Conservation (phyloP, 2,888 invertebrate genomes). For the Nephrotoma appendiculata region DNA sequence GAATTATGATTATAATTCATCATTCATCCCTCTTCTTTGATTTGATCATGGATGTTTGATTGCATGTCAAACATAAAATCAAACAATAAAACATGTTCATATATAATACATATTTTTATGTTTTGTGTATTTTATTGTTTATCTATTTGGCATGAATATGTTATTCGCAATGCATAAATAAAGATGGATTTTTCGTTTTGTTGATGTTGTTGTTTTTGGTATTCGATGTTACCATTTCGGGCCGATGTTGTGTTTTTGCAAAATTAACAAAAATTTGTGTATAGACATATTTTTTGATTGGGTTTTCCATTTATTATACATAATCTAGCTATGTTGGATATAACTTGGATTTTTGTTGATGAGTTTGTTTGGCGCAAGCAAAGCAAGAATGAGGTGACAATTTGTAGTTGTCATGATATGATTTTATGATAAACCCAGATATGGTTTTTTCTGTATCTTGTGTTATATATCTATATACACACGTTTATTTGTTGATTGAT, state of each 20-base stretch:
- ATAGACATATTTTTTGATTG: background rate
- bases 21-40: slow-evolving; percentile 2
- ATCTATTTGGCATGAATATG: background rate
- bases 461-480: background rate
- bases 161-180: background rate
- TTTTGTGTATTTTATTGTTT: background rate
- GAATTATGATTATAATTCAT: slow-evolving; percentile 2
- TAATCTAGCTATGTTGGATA: background rate
- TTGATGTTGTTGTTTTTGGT: background rate
- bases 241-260: background rate
- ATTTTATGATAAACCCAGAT: background rate
- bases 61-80: slow-evolving; percentile 4
- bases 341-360: background rate
- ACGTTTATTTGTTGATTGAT: background rate
- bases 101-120: background rate
- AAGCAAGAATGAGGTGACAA: background rate
- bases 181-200: background rate
- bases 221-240: background rate
- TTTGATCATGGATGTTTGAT: slow-evolving; percentile 1
- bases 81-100: background rate
- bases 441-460: background rate
- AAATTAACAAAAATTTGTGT: background rate
- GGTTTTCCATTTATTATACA: background rate
- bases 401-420: slow-evolving; percentile 1
- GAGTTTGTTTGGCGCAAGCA: background rate